Evolutionary conservation across 1,140 invertebrate genomes (phyloP).

Genomic region (Varroa destructor): DNA sequence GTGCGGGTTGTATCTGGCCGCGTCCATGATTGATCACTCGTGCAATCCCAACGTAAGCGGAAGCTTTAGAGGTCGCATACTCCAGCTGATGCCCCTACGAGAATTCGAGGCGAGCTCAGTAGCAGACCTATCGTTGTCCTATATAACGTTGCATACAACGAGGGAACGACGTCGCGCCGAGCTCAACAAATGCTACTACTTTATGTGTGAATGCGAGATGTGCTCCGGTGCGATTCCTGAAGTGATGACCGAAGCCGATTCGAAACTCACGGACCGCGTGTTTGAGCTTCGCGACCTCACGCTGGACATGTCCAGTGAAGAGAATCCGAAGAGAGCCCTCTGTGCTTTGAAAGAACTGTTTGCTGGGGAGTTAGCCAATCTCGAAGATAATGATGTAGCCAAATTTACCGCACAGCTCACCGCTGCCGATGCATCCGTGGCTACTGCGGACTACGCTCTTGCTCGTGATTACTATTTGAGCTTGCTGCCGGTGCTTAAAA

Average conservation of each 20-base stretch:
- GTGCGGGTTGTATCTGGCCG: slow-evolving; percentile 1
- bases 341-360: not conserved
- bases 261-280: slow-evolving; percentile 20
- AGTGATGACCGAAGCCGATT: slow-evolving; percentile 2
- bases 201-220: slow-evolving; percentile 19
- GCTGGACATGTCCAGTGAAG: not conserved
- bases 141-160: slow-evolving; percentile 1
- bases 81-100: not conserved
- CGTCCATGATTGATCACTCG: slow-evolving; percentile 21
- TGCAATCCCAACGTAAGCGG: slow-evolving; percentile 7
- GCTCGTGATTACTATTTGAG: not conserved
- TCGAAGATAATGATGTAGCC: slow-evolving; percentile 5
- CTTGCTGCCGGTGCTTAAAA: not conserved
- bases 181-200: slow-evolving; percentile 7
- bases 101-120: slow-evolving; percentile 2
- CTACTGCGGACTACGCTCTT: not conserved
- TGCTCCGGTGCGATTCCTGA: slow-evolving; percentile 12
- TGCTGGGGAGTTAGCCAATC: not conserved
- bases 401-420: slow-evolving; percentile 1
- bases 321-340: slow-evolving; percentile 1
- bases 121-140: slow-evolving; percentile 2
- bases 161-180: not conserved
- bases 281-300: not conserved
- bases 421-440: slow-evolving; percentile 13
- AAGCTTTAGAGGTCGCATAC: not conserved